Evolutionary conservation across 2,888 invertebrate genomes (phyloP).

Genomic region (Diabrotica balteata): DNA sequence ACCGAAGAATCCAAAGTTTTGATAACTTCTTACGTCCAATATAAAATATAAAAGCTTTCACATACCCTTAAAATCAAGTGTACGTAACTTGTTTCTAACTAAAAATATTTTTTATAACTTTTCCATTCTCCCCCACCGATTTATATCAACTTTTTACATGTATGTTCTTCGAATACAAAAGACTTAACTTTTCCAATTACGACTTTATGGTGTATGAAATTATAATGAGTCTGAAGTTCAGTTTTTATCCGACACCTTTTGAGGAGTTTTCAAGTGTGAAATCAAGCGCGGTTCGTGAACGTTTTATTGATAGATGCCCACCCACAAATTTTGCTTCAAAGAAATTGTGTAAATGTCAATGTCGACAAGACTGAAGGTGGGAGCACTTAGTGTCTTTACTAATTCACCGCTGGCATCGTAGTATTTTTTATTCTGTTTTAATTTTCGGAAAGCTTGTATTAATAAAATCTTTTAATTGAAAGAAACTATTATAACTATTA

Average conservation of each 20-base stretch:
- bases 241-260: conserved; percentile 29
- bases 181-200: conserved; percentile 39
- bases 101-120: neutral
- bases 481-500: too few relatives aligned
- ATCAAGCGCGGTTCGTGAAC: conserved; percentile 29
- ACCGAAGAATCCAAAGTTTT: neutral
- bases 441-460: too few relatives aligned
- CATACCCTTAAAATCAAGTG: too few relatives aligned
- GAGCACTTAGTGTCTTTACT: too few relatives aligned
- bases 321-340: neutral
- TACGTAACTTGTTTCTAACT: too few relatives aligned
- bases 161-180: conserved; percentile 22
- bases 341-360: too few relatives aligned
- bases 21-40: neutral
- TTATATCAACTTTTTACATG: conserved; percentile 12
- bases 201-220: conserved; percentile 40
- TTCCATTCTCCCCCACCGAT: conserved; percentile 6
- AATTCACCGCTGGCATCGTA: too few relatives aligned
- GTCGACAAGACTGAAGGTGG: too few relatives aligned
- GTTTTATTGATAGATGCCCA: conserved; percentile 26
- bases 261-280: conserved; percentile 24
- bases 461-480: too few relatives aligned
- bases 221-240: conserved; percentile 37
- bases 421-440: too few relatives aligned
- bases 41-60: neutral